Base-by-base conservation (phyloP, 1,140 invertebrate genomes). In the Rhizoglyphus robini region DNA sequence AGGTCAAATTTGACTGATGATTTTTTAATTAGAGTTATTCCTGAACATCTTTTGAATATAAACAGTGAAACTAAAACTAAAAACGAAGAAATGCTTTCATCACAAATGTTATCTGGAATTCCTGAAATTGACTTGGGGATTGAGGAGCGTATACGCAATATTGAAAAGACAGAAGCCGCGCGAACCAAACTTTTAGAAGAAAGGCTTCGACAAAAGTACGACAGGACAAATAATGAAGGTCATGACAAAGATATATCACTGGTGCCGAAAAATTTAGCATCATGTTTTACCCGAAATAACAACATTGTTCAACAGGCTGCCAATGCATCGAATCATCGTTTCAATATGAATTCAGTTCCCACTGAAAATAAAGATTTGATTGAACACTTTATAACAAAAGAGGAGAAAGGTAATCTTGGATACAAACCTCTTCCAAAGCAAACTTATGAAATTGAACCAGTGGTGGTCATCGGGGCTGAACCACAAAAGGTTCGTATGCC, bases 101-200 rank as follows among this genome's bases (percentile, higher is more conserved):
- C 97, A 82, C 96, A 99, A 81, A 99, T 99, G 96, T 79, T 99
- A 2, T 96, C 90, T 74, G 96, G 96, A 63, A 99, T 99, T 69
- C 96, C 96, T n/a, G 96, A 99, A 82, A 89, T 99, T 1, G 96
- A 99, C 80, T 80, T 99, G 47, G 96, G 96, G 38, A 96, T 99
- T 70, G 92, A 98, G 84, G 92, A 91, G 0, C 96, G 96, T 81
- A 97, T 98, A 67, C 84, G 84, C 72, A 98, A 97, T 75, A 98
- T 98, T 71, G 93, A 97, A 82, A 90, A 90, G 4, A 98, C 94
- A 4, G 95, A 98, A 78, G 92, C 95, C 73, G 92, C 94, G 0
- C 97, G 97, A 77, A 84, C 93, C 71, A 90, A 86, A 78, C 77
- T 97, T 25, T 25, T 68, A 4, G 27, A 66, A 57, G 49, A 63